Conservation (phyloP, 2,888 invertebrate species). For the Drosophila nr. perissopoda region DNA sequence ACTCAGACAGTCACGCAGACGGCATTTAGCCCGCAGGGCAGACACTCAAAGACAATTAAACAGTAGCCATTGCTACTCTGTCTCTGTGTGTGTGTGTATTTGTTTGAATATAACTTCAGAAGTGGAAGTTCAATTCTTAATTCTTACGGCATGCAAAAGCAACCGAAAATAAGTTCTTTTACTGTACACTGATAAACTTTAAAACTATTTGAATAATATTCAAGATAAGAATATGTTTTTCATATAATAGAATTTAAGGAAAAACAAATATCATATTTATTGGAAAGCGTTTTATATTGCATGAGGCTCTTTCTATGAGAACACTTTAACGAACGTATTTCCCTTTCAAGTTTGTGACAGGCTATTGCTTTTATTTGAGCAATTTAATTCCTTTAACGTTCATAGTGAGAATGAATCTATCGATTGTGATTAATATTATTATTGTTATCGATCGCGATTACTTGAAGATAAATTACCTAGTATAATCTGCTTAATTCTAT, state of each 20-base stretch:
- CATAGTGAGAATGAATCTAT: not conserved
- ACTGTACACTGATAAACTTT: not conserved
- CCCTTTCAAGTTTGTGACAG: not conserved
- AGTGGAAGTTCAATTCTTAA: constrained; percentile 9
- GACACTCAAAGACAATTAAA: constrained; percentile 70
- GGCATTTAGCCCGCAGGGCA: constrained; percentile 40
- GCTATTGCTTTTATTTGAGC: not conserved
- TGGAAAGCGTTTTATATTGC: not conserved
- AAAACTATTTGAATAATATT: not conserved
- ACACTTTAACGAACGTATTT: not conserved
- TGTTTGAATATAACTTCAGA: constrained; percentile 15
- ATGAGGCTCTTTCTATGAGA: not conserved
- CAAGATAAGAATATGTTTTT: not conserved
- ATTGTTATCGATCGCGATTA: not conserved
- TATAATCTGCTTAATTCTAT: not conserved
- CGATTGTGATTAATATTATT: not conserved
- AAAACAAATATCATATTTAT: not conserved
- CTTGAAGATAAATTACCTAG: not conserved
- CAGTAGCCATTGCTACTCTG: constrained; percentile 41
- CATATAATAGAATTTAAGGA: not conserved
- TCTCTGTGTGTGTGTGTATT: constrained; percentile 16
- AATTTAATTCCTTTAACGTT: not conserved
- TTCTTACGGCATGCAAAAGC: constrained; percentile 2
- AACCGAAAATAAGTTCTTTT: not conserved
- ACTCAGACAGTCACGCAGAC: constrained; percentile 71